These are phyloP conservation scores for Morone chrysops DNA, from an alignment of 2,113 vertebrate genomes.

Conservation along the genomic window DNA sequence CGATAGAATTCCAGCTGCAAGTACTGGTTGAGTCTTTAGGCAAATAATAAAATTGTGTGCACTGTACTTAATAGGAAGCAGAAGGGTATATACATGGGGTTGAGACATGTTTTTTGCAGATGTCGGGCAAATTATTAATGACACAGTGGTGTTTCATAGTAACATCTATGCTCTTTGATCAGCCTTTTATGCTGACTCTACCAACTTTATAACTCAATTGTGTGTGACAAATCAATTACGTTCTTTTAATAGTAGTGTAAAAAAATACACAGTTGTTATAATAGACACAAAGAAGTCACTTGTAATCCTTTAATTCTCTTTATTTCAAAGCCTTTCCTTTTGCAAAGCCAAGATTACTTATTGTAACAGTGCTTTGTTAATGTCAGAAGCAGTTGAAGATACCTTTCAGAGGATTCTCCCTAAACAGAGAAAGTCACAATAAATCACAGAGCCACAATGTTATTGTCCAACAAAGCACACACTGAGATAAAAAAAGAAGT, in stretches of 20 bases:
- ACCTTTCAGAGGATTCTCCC: slow-evolving; percentile 40
- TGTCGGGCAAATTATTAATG: not conserved
- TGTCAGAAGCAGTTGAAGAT: slow-evolving; percentile 52
- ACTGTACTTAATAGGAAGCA: too few relatives aligned
- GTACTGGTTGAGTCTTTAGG: too few relatives aligned
- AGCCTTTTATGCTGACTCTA: not conserved
- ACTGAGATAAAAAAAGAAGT: slow-evolving; percentile 45
- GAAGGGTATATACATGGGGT: too few relatives aligned
- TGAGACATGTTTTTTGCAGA: too few relatives aligned
- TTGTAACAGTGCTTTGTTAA: slow-evolving; percentile 69
- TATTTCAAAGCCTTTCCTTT: slow-evolving; percentile 73
- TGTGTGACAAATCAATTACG: not conserved
- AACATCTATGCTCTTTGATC: not conserved
- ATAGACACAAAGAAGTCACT: slow-evolving; percentile 4
- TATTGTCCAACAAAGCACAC: slow-evolving; percentile 64
- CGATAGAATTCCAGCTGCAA: too few relatives aligned
- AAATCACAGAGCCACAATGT: slow-evolving; percentile 50
- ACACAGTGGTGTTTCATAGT: not conserved
- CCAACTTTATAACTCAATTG: not conserved
- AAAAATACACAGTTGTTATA: not conserved
- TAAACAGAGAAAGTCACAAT: slow-evolving; percentile 47
- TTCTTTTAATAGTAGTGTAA: not conserved
- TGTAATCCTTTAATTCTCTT: slow-evolving; percentile 57
- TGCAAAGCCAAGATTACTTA: slow-evolving; percentile 64
- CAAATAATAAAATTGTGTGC: too few relatives aligned